These are phyloP conservation scores for Xanthia icteritia DNA, from an alignment of 2,888 invertebrate species.

Conservation along the genomic window DNA sequence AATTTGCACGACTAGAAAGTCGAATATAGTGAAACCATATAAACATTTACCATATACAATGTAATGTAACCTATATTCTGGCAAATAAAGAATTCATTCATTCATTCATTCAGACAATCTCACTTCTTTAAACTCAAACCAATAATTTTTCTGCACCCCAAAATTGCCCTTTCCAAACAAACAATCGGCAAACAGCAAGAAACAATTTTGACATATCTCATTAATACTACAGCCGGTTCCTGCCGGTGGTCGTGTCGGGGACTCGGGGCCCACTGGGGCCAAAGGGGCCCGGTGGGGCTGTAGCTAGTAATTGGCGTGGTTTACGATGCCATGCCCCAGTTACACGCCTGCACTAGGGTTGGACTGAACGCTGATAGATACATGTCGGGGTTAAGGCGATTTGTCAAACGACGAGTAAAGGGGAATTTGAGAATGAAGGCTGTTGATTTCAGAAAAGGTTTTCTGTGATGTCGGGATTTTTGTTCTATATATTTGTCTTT, in stretches of 20 bases:
- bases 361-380: slow-evolving; percentile 51
- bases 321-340: slow-evolving; percentile 66
- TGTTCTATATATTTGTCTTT: not conserved
- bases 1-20: too few relatives aligned
- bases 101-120: too few relatives aligned
- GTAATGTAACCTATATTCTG: too few relatives aligned
- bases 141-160: slow-evolving; percentile 2
- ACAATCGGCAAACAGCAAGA: slow-evolving; percentile 41
- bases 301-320: slow-evolving; percentile 74
- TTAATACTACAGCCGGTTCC: slow-evolving; percentile 46
- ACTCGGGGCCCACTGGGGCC: slow-evolving; percentile 15
- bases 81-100: too few relatives aligned
- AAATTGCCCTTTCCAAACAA: slow-evolving; percentile 30
- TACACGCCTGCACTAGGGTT: slow-evolving; percentile 27
- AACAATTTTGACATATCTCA: slow-evolving; percentile 58
- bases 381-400: slow-evolving; percentile 49
- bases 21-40: too few relatives aligned
- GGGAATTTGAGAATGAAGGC: slow-evolving; percentile 15
- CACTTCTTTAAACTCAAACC: not conserved
- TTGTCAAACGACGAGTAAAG: slow-evolving; percentile 37
- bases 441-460: slow-evolving; percentile 20
- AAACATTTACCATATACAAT: too few relatives aligned
- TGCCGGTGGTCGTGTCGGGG: slow-evolving; percentile 27
- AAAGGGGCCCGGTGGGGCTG: slow-evolving; percentile 52
- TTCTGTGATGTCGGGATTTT: not conserved